Conservation (phyloP, 1,140 invertebrate genomes). For the Panagrolaimus sp. region DNA sequence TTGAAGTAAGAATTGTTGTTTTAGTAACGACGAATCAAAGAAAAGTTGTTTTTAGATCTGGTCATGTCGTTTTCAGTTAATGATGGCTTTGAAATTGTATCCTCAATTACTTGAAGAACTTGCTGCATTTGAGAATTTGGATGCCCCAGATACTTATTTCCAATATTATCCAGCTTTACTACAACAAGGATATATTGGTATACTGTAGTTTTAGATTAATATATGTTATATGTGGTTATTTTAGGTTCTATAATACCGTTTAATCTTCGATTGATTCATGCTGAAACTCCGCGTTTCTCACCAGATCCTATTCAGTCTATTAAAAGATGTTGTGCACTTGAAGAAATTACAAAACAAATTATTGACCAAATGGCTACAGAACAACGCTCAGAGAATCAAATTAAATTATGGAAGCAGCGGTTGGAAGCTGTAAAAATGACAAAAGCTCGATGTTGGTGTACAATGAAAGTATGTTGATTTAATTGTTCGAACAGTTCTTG, state of each 20-base stretch:
- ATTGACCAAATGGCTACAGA: conserved; percentile 26
- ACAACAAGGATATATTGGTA: conserved; percentile 15
- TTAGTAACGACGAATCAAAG: background rate
- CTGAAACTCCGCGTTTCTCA: conserved; percentile 35
- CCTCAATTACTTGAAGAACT: conserved; percentile 33
- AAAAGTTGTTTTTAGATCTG: conserved; percentile 38
- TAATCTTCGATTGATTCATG: conserved; percentile 39
- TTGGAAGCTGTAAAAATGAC: conserved; percentile 28
- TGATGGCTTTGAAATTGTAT: conserved; percentile 40
- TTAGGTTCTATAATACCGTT: conserved; percentile 34
- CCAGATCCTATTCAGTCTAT: conserved; percentile 22
- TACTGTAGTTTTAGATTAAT: no score
- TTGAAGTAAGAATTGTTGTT: conserved; percentile 10
- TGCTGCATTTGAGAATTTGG: conserved; percentile 43
- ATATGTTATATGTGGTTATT: no score
- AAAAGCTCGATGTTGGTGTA: conserved; percentile 24
- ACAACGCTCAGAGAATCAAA: conserved; percentile 16
- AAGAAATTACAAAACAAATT: conserved; percentile 24
- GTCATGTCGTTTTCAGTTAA: conserved; percentile 41
- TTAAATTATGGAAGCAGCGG: conserved; percentile 27
- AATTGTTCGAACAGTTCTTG: no score
- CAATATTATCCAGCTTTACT: conserved; percentile 30
- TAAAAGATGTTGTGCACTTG: background rate
- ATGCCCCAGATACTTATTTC: conserved; percentile 46
- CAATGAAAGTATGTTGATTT: conserved; percentile 18